Evolutionary conservation across 2,113 vertebrate species (phyloP), one percentile per base, ranked within the genome.

Genomic region (Alaudala cheleensis): DNA sequence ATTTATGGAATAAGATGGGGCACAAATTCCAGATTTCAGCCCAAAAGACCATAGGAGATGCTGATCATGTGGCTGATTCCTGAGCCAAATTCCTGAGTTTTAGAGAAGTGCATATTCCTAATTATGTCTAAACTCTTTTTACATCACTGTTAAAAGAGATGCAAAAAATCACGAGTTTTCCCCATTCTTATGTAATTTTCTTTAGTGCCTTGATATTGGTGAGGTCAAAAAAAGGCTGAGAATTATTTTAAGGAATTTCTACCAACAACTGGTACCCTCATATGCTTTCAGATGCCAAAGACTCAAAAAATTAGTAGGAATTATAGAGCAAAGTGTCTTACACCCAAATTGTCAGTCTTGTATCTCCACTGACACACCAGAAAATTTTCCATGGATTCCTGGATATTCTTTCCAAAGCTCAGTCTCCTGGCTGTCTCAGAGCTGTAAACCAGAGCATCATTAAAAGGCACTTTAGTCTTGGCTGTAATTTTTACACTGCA

Each of bases 381-480:
- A 39, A 69, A 49, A 42, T 90, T 56, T 78, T 39, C 71, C 40
- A 15, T 58, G 37, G 40, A 65, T 61, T 61, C 37, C 33, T 78
- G 42, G 66, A 11, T 50, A n/a, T 19, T 23, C 31, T n/a, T 25
- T 87, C 62, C 37, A 12, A 74, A 82, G 70, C 74, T 85, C 22
- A 18, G 66, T 51, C 79, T 94, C 57, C 71, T 95, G 79, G 20
- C 45, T 88, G 50, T 81, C 90, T 93, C 85, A 53, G 42, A 37
- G 70, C 12, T 92, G 66, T 94, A 94, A 96, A 95, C 85, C 66
- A 72, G 66, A 81, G 40, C 76, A 71, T 78, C 82, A 86, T 90
- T 93, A 87, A 93, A 91, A 95, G 86, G 70, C 81, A 91, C 65
- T 94, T 93, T 74, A 74, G 70, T 79, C 49, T 84, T 92, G 92